Evolutionary conservation across 2,113 vertebrate genomes (phyloP), one percentile per base, ranked within the genome.

Genomic region (Gymnobelideus leadbeateri): DNA sequence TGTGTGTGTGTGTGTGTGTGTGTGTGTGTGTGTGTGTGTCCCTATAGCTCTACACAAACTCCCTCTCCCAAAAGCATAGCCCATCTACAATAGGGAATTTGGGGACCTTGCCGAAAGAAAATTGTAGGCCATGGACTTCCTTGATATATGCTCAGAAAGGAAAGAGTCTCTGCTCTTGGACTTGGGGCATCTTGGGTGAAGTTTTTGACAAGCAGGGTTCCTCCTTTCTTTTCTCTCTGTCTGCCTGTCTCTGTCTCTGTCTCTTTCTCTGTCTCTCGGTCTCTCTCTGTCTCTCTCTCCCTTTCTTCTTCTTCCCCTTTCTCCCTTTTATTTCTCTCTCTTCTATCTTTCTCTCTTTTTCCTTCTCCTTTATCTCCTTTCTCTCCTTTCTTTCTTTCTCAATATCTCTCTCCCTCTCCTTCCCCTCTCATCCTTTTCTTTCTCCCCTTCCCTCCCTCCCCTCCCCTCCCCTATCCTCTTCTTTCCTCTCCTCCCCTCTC

Each of bases 61-160:
- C 89, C 47, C 47, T 49, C 24, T 90, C 46, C 89, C 47, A 50
- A 90, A 90, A 28, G 14, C 46, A 31, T 47, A 51, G n/a, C 47
- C 47, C 28, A 90, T 14, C n/a, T 90, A 7, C 47, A 50, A 25
- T 11, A 84, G n/a, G n/a, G 68, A 50, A 47, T 90, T 49, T 90
- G 43, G n/a, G 90, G 26, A 8, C 8, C 68, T 11, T 37, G 57
- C 89, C 2, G 9, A 50, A 26, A 49, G 49, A 49, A 24, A 7
- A 1, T 0, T 0, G 0, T 9, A 49, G 28, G 28, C 4, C 92
- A 52, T 1, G 0, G 25, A 10, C 10, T 90, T 90, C 47, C 9
- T 55, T 3, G 53, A 54, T 51, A 2, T 8, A 16, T 0, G 0
- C 0, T n/a, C 21, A 0, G 57, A 0, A 61, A 3, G 3, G 23